phyloP scores from a whole-genome alignment of 2,888 invertebrate species.

The Chrysotoxum bicinctum region DNA sequence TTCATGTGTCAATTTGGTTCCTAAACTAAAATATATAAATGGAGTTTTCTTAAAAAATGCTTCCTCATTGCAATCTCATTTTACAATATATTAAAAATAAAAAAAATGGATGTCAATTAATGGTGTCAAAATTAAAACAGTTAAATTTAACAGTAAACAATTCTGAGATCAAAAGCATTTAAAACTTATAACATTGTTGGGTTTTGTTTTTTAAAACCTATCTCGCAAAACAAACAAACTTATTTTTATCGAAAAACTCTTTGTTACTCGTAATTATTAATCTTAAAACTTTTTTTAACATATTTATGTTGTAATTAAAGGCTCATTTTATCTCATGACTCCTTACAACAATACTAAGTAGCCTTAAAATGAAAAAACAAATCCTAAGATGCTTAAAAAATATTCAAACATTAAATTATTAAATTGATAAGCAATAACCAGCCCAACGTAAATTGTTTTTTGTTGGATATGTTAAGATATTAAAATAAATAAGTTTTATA shows the following conservation, averaged over 20 bases:
- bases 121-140: slow-evolving; percentile 1
- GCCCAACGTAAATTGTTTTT: slow-evolving; percentile 18
- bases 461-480: slow-evolving; percentile 22
- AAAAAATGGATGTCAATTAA: slow-evolving; percentile 5
- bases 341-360: background rate
- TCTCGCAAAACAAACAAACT: background rate
- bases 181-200: background rate
- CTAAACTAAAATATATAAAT: too few relatives aligned
- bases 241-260: background rate
- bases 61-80: background rate
- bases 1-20: too few relatives aligned
- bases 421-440: slow-evolving; percentile 31
- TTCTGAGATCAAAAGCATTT: slow-evolving; percentile 9
- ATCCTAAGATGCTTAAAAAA: slow-evolving; percentile 8
- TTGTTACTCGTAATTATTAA: background rate
- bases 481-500: slow-evolving; percentile 22
- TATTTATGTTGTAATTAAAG: background rate
- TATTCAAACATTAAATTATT: slow-evolving; percentile 1
- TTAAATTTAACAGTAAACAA: background rate
- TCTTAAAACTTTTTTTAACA: background rate
- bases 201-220: background rate
- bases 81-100: background rate
- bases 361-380: slow-evolving; percentile 1
- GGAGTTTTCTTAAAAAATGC: too few relatives aligned
- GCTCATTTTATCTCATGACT: background rate